Evolutionary conservation across 2,113 vertebrate genomes (phyloP).

Genomic region (Columba livia): DNA sequence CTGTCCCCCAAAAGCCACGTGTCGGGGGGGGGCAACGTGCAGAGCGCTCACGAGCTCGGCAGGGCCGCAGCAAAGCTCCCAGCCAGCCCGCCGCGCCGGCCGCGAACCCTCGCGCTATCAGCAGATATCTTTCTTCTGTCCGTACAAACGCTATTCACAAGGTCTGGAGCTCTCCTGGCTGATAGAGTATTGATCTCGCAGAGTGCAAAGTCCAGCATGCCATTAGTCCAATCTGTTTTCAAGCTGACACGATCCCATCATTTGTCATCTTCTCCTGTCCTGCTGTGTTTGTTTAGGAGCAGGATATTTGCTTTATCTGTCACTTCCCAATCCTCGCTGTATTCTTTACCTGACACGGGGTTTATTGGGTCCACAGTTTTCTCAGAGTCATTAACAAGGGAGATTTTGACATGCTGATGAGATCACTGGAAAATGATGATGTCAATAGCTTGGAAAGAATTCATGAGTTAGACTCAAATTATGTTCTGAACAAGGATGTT

Average conservation of each 20-base stretch:
- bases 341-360: slow-evolving; percentile 28
- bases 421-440: not conserved
- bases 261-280: slow-evolving; percentile 88
- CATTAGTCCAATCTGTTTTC: slow-evolving; percentile 75
- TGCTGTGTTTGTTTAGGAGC: slow-evolving; percentile 86
- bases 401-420: slow-evolving; percentile 10
- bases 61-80: too few relatives aligned
- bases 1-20: too few relatives aligned
- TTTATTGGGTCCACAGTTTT: slow-evolving; percentile 56
- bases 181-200: slow-evolving; percentile 76
- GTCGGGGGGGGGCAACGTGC: too few relatives aligned
- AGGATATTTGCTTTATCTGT: slow-evolving; percentile 75
- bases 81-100: too few relatives aligned
- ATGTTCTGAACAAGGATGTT: not conserved
- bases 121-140: slow-evolving; percentile 41
- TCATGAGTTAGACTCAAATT: not conserved
- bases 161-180: slow-evolving; percentile 57
- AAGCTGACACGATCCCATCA: slow-evolving; percentile 82
- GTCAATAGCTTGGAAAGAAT: not conserved
- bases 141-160: not conserved
- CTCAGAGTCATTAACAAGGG: slow-evolving; percentile 63
- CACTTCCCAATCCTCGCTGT: slow-evolving; percentile 62
- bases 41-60: too few relatives aligned
- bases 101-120: not conserved
- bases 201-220: slow-evolving; percentile 78